Evolutionary conservation across 1,140 invertebrate species (phyloP).

Genomic region (Caligus rogercresseyi): DNA sequence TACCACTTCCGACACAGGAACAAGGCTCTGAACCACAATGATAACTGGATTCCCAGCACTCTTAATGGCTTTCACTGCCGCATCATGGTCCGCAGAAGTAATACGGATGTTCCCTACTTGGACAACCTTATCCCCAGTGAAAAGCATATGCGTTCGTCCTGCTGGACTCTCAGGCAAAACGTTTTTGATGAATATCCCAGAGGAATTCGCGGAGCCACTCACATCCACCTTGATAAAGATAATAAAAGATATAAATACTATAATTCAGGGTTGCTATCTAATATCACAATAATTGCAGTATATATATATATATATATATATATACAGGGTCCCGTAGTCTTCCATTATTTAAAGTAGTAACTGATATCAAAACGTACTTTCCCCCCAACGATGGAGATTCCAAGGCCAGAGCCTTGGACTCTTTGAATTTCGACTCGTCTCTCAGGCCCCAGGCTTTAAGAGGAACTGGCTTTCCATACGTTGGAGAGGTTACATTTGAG

Average conservation of each 20-base stretch:
- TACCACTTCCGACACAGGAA: not conserved
- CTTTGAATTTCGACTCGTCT: constrained; percentile 39
- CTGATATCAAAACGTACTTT: constrained; percentile 54
- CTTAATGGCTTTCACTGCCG: constrained; percentile 83
- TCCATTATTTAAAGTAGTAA: no score
- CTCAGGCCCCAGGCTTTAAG: constrained; percentile 55
- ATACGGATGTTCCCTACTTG: constrained; percentile 82
- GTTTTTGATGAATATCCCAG: constrained; percentile 93
- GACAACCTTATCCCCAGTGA: constrained; percentile 63
- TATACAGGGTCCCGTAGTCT: no score
- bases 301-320: no score
- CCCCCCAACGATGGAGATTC: constrained; percentile 92
- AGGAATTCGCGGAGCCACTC: not conserved
- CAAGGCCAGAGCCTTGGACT: constrained; percentile 39
- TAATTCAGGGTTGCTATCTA: no score
- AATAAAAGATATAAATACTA: not conserved
- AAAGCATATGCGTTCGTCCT: constrained; percentile 32
- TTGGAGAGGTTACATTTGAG: not conserved
- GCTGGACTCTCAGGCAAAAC: constrained; percentile 85
- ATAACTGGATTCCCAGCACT: constrained; percentile 70
- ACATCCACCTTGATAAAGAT: not conserved
- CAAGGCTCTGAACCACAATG: constrained; percentile 79
- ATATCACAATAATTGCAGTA: no score
- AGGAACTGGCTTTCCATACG: not conserved
- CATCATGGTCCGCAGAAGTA: constrained; percentile 70